phyloP scores from a whole-genome alignment of 2,113 vertebrate species.

The Poicephalus gulielmi region DNA sequence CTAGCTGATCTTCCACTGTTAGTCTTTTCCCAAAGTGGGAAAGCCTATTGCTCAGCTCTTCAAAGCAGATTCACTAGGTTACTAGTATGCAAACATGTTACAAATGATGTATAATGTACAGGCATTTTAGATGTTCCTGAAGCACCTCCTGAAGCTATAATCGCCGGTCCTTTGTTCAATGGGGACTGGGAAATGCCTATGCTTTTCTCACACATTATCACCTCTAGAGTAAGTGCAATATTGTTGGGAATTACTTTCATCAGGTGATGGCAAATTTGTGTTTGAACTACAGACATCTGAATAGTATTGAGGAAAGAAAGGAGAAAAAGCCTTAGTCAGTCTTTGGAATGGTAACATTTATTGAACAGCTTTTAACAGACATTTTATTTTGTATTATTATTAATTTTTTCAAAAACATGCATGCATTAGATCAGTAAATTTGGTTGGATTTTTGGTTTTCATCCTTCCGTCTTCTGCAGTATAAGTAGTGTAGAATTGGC shows the following conservation, averaged over 20 bases:
- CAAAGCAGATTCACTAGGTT: background rate
- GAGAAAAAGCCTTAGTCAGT: background rate
- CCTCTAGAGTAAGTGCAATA: background rate
- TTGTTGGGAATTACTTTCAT: background rate
- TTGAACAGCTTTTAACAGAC: background rate
- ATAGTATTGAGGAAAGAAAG: background rate
- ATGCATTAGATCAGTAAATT: background rate
- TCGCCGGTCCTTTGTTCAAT: background rate
- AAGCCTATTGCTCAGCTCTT: background rate
- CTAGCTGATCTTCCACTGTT: background rate
- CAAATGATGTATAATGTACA: background rate
- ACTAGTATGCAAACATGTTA: background rate
- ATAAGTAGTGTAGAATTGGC: background rate
- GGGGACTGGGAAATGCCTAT: background rate
- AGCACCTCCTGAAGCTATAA: background rate
- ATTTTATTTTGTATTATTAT: background rate
- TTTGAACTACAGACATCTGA: background rate
- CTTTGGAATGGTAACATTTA: background rate
- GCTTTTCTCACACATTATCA: background rate
- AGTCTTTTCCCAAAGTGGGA: background rate
- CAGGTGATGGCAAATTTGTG: background rate
- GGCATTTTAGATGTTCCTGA: background rate
- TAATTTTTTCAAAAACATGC: background rate
- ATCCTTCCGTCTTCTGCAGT: background rate
- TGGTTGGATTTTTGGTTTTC: background rate